Base-by-base conservation (phyloP, 2,113 vertebrate species). In the Otus sunia region DNA sequence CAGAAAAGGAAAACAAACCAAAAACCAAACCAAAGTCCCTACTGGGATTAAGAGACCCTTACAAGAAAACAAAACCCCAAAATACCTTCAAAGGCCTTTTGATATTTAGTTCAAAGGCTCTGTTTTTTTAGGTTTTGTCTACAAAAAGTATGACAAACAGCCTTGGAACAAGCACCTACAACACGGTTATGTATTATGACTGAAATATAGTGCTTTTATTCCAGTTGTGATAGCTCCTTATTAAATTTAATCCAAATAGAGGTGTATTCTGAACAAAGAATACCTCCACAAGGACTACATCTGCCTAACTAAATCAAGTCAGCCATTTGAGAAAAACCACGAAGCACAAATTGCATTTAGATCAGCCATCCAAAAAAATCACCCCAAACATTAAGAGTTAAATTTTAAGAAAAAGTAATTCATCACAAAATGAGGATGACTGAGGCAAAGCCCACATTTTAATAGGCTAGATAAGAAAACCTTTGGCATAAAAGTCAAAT, bases 51-150 rank as follows among this genome's bases (percentile, higher is more conserved):
- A 58, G 79, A 92, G 63, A 95, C 63, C 82, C 82, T 88, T 80
- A 79, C 25, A 68, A 68, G 39, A 86, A 90, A 93, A 66, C 10
- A 94, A 68, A 49, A n/a, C 27, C 22, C 58, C 25, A 53, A 76
- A 92, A 71, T 69, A 88, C 29, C 88, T 94, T 94, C 88, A 92
- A 92, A 92, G n/a, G 72, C 45, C 55, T 94, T 95, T 94, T 94
- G 94, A 94, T 88, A 86, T 52, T 86, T 60, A 95, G 83, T 88
- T 97, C 88, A 93, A 96, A 97, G 92, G 22, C 79, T 83, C 29
- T 27, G 27, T 32, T 92, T 91, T 74, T 92, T 91, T 74, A 73
- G 67, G 63, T 83, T 96, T 94, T 88, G 37, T 86, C 79, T 80
- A 41, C 55, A 80, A 55, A 56, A 92, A n/a, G 67, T 39, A 73